Conservation (phyloP, 2,113 vertebrate species). For the Amblyornis subalaris region DNA sequence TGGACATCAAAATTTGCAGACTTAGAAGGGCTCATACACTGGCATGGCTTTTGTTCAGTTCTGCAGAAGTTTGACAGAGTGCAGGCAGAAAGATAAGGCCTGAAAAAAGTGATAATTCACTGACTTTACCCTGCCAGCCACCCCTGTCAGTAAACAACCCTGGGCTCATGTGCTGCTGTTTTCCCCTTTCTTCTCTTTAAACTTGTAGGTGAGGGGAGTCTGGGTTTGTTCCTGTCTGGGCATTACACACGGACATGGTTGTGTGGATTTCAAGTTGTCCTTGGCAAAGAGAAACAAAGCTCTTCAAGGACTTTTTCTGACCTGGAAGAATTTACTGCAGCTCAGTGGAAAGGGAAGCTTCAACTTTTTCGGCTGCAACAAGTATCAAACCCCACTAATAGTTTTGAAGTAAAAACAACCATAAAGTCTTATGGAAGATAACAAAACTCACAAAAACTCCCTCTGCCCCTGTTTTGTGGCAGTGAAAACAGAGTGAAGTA, state of each 20-base stretch:
- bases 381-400: neutral
- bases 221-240: neutral
- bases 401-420: neutral
- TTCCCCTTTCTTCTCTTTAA: neutral
- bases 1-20: neutral
- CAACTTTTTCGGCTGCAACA: neutral
- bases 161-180: neutral
- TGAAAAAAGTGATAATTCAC: neutral
- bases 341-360: neutral
- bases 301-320: neutral
- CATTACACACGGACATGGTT: accelerated
- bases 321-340: neutral
- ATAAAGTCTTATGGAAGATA: neutral
- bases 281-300: neutral
- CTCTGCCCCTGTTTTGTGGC: neutral
- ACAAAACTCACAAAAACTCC: neutral
- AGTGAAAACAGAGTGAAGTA: neutral
- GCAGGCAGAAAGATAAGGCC: neutral
- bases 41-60: neutral
- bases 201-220: neutral
- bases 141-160: neutral
- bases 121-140: neutral
- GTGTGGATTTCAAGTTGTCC: neutral
- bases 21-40: neutral
- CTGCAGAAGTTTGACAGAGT: neutral